These are phyloP conservation scores for Naja naja DNA, from an alignment of 2,113 vertebrate genomes.

Conservation along the genomic window DNA sequence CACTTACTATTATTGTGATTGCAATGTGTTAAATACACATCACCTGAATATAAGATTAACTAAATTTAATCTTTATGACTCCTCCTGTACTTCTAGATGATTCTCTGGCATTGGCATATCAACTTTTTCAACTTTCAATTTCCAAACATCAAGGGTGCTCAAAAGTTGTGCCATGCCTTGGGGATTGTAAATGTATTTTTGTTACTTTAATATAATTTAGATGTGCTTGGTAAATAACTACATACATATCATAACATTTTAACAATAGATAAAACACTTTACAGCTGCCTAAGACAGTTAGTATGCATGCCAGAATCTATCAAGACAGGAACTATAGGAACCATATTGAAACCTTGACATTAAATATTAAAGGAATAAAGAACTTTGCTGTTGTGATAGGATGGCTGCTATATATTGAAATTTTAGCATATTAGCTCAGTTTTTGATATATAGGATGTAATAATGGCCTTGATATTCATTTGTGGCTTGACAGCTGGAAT, in stretches of 20 bases:
- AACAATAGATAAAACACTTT: slow-evolving; percentile 16
- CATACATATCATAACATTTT: too few relatives aligned
- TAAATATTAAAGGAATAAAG: slow-evolving; percentile 11
- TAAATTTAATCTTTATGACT: background rate
- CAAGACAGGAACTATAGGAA: background rate
- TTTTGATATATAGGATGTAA: background rate
- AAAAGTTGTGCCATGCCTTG: too few relatives aligned
- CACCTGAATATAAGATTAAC: background rate
- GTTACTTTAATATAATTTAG: too few relatives aligned
- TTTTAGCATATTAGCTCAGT: background rate
- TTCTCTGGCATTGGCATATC: background rate
- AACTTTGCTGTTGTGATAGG: background rate
- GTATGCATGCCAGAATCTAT: background rate
- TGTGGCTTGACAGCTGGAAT: slow-evolving; percentile 5
- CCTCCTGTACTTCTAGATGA: background rate
- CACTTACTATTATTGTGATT: background rate
- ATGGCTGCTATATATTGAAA: background rate
- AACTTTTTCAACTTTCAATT: too few relatives aligned
- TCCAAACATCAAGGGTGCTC: too few relatives aligned
- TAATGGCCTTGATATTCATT: background rate
- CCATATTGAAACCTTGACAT: background rate
- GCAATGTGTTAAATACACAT: background rate
- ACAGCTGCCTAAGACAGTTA: background rate
- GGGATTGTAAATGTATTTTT: too few relatives aligned
- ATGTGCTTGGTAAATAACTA: too few relatives aligned